These are phyloP conservation scores for Leptinotarsa defecta DNA, from an alignment of 1,140 invertebrate species.

Conservation along the genomic window DNA sequence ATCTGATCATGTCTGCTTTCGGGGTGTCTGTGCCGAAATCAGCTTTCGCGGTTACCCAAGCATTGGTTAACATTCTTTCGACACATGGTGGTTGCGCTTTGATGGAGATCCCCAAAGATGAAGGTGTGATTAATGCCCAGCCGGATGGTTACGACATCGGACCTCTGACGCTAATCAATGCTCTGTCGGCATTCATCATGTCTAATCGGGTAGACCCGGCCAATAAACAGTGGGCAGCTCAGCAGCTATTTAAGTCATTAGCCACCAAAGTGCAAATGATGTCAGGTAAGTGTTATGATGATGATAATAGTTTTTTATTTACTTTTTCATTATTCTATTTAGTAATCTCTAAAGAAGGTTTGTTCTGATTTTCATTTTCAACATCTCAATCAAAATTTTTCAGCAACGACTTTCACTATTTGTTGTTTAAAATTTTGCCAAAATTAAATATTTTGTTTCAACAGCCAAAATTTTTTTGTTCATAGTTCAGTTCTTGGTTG, in stretches of 20 bases:
- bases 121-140: slow-evolving; percentile 35
- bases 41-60: slow-evolving; percentile 66
- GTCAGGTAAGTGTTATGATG: slow-evolving; percentile 13
- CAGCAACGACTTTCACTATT: too few species aligned
- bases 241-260: slow-evolving; percentile 60
- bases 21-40: slow-evolving; percentile 44
- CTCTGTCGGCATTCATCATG: slow-evolving; percentile 66
- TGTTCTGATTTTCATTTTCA: too few species aligned
- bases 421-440: too few species aligned
- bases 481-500: too few species aligned
- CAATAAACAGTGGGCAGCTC: slow-evolving; percentile 64
- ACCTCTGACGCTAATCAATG: slow-evolving; percentile 65
- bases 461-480: too few species aligned
- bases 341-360: too few species aligned
- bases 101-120: slow-evolving; percentile 55
- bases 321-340: too few species aligned
- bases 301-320: too few species aligned
- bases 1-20: slow-evolving; percentile 58
- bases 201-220: slow-evolving; percentile 57
- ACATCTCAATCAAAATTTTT: too few species aligned
- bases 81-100: slow-evolving; percentile 57
- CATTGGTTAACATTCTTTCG: slow-evolving; percentile 64
- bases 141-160: slow-evolving; percentile 46
- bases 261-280: slow-evolving; percentile 51
- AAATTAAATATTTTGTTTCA: too few species aligned